phyloP scores from a whole-genome alignment of 1,140 invertebrate genomes.

The Nasonia vitripennis region DNA sequence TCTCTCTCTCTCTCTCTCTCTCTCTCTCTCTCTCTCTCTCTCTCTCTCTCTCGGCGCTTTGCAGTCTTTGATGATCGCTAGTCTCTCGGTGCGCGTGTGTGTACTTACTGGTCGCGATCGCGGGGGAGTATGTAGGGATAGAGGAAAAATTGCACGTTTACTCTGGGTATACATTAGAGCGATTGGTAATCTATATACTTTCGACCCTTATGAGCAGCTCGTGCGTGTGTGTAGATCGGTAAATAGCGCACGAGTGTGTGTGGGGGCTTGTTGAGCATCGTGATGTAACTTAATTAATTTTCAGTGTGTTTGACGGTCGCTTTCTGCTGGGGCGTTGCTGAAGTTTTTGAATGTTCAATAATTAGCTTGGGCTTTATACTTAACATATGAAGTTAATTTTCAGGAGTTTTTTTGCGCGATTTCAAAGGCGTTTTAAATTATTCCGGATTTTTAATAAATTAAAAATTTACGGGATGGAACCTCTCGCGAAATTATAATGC shows the following conservation, averaged over 20 bases:
- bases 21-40: neutral
- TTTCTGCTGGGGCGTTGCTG: neutral
- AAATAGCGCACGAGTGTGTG: neutral
- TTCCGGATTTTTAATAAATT: no score
- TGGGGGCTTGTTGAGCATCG: neutral
- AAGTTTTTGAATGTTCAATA: neutral
- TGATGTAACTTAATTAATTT: constrained; percentile 3
- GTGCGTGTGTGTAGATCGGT: neutral
- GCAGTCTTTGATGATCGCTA: neutral
- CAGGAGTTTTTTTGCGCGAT: no score
- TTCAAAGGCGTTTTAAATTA: no score
- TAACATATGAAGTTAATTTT: no score
- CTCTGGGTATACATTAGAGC: constrained; percentile 13
- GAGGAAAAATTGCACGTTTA: constrained; percentile 11
- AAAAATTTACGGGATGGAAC: no score
- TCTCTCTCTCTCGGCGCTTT: neutral
- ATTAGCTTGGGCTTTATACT: no score
- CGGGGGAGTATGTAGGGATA: neutral
- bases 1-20: neutral
- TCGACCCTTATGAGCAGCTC: neutral
- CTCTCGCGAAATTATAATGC: no score
- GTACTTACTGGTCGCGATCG: neutral
- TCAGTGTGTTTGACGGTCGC: neutral
- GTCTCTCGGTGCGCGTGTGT: neutral
- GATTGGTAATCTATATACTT: constrained; percentile 23